A percentile compares a stretch with the other conserved stretches of the same genome.
phyloP scores from a whole-genome alignment of 2,888 invertebrate genomes.

The Acrocera orbiculus region DNA sequence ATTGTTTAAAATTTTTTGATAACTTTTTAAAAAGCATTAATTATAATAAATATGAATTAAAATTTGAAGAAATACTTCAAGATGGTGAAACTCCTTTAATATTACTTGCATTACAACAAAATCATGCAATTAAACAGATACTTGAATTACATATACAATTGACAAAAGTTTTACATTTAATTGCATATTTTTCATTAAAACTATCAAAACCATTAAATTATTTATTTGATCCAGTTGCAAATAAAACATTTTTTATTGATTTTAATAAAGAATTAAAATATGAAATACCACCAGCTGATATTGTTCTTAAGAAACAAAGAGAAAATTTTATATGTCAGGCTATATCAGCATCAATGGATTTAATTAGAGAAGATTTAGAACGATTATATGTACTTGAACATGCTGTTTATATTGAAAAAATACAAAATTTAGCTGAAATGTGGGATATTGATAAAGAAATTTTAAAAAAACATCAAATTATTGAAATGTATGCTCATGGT shows the following conservation, averaged over 20 bases:
- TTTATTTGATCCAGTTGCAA: constrained; percentile 56
- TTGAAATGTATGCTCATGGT: constrained; percentile 43
- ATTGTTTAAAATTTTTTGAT: constrained; percentile 25
- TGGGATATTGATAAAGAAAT: constrained; percentile 54
- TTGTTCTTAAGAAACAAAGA: constrained; percentile 46
- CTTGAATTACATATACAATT: constrained; percentile 67
- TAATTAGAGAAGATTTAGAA: constrained; percentile 42
- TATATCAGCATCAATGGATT: constrained; percentile 55
- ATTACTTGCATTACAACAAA: constrained; percentile 57
- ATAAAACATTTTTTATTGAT: constrained; percentile 34
- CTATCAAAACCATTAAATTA: constrained; percentile 50
- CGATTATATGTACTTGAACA: constrained; percentile 35
- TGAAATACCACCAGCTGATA: constrained; percentile 46
- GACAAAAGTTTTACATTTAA: constrained; percentile 55
- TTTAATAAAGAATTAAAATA: constrained; percentile 36
- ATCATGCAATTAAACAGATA: constrained; percentile 54
- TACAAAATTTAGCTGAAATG: constrained; percentile 48
- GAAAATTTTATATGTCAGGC: constrained; percentile 56
- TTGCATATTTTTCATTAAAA: constrained; percentile 61
- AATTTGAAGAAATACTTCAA: constrained; percentile 25
- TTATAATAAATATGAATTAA: constrained; percentile 23
- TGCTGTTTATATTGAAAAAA: constrained; percentile 52
- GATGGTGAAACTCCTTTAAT: constrained; percentile 39
- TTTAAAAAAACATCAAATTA: constrained; percentile 27
- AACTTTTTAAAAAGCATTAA: constrained; percentile 21